Conservation (phyloP, 2,888 invertebrate species). For the Shargacucullia verbasci region DNA sequence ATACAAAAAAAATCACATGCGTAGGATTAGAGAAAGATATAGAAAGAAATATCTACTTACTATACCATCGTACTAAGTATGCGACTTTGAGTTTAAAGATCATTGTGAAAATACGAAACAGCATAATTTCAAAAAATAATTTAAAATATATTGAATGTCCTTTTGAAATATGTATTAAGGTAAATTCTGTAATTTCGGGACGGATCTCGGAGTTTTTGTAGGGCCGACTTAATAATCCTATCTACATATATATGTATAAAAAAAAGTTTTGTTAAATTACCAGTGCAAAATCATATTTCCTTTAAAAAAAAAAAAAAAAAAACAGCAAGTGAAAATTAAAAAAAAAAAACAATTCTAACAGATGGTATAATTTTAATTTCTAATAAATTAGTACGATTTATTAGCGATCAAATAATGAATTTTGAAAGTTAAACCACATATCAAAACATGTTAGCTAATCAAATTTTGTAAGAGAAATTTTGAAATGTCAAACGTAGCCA, state of each 20-base stretch:
- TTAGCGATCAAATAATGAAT: conserved; percentile 49
- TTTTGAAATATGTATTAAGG: too few relatives aligned
- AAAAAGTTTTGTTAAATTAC: too few relatives aligned
- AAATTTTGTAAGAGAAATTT: conserved; percentile 44
- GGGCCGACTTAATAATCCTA: too few relatives aligned
- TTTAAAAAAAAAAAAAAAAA: too few relatives aligned
- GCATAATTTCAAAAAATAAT: not conserved
- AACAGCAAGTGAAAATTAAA: not conserved
- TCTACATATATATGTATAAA: too few relatives aligned
- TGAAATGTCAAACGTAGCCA: conserved; percentile 35
- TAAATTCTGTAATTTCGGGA: too few relatives aligned
- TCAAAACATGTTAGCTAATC: conserved; percentile 39
- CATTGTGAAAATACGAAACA: not conserved
- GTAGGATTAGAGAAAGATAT: conserved; percentile 37
- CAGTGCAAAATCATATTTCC: too few relatives aligned
- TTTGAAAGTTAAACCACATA: conserved; percentile 44
- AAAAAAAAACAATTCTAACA: conserved; percentile 1
- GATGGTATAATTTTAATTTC: conserved; percentile 43
- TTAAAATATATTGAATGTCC: too few relatives aligned
- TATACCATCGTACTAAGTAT: conserved; percentile 34
- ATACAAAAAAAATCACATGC: conserved; percentile 45
- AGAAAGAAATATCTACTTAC: conserved; percentile 15
- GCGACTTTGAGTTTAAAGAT: conserved; percentile 2
- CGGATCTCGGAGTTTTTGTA: too few relatives aligned
- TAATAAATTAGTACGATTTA: conserved; percentile 50